phyloP scores from a whole-genome alignment of 2,113 vertebrate genomes.

The Micronycteris hirsuta region DNA sequence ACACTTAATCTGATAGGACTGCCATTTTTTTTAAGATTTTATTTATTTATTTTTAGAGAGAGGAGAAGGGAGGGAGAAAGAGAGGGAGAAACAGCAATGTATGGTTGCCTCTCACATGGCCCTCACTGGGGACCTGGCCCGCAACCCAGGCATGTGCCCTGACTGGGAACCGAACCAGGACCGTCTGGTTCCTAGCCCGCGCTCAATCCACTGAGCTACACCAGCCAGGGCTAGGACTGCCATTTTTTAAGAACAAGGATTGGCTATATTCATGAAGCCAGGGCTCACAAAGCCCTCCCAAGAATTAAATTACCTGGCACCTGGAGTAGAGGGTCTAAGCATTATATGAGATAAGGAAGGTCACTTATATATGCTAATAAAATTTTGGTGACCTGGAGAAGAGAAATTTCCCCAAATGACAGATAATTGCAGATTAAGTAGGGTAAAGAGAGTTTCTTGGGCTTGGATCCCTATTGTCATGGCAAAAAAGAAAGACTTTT shows the following conservation, averaged over 20 bases:
- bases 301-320: background rate
- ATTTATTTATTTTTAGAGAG: no score
- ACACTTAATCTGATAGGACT: background rate
- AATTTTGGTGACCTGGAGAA: background rate
- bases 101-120: no score
- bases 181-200: no score
- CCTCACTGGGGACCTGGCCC: no score
- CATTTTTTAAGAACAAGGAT: background rate
- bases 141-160: no score
- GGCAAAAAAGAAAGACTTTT: background rate
- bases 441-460: background rate
- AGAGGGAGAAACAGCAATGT: no score
- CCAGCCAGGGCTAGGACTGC: no score
- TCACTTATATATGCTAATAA: background rate
- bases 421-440: background rate
- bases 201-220: no score
- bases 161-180: no score
- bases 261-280: background rate
- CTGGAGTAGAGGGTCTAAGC: background rate
- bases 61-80: no score
- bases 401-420: background rate
- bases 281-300: background rate
- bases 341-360: background rate
- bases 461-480: background rate
- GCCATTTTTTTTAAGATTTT: no score